phyloP scores from a whole-genome alignment of 2,797 vertebrate species.

The Clarias laeviceps region DNA sequence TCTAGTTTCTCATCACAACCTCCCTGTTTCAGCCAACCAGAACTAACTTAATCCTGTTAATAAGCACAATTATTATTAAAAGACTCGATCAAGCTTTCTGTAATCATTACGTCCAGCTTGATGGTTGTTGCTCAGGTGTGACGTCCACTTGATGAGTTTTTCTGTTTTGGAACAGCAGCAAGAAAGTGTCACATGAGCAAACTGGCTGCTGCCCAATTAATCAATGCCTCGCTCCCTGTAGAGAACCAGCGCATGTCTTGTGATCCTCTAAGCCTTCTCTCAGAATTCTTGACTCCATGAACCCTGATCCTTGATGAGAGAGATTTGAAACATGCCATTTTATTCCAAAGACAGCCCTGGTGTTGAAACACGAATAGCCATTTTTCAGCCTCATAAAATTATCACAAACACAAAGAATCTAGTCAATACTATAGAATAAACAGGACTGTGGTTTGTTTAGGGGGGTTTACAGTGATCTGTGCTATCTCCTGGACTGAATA shows the following conservation, averaged over 20 bases:
- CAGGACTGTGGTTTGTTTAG: background rate
- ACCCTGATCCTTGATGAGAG: slow-evolving; percentile 43
- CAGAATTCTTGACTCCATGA: slow-evolving; percentile 40
- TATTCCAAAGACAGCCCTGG: background rate
- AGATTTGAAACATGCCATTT: background rate
- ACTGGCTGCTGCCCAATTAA: slow-evolving; percentile 51
- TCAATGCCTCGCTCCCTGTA: slow-evolving; percentile 34
- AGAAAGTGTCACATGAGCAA: slow-evolving; percentile 34
- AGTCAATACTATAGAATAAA: background rate
- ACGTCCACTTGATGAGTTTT: slow-evolving; percentile 34
- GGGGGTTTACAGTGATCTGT: slow-evolving; percentile 18
- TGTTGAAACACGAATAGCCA: background rate
- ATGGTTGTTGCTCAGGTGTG: slow-evolving; percentile 39
- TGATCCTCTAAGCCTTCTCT: slow-evolving; percentile 47
- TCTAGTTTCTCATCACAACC: slow-evolving; percentile 10
- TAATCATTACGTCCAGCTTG: slow-evolving; percentile 21
- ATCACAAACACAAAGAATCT: slow-evolving; percentile 7
- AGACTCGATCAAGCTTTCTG: slow-evolving; percentile 18
- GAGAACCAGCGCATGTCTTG: slow-evolving; percentile 40
- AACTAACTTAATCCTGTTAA: slow-evolving; percentile 23
- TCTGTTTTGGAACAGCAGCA: slow-evolving; percentile 33
- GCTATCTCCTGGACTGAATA: slow-evolving; percentile 15
- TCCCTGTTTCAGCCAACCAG: slow-evolving; percentile 2
- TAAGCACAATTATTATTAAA: slow-evolving; percentile 1
- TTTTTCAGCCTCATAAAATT: background rate